A percentile compares a stretch with the other conserved stretches of the same genome.
These are phyloP conservation scores for Diceros bicornis DNA, from an alignment of 2,797 vertebrate species.

Conservation along the genomic window DNA sequence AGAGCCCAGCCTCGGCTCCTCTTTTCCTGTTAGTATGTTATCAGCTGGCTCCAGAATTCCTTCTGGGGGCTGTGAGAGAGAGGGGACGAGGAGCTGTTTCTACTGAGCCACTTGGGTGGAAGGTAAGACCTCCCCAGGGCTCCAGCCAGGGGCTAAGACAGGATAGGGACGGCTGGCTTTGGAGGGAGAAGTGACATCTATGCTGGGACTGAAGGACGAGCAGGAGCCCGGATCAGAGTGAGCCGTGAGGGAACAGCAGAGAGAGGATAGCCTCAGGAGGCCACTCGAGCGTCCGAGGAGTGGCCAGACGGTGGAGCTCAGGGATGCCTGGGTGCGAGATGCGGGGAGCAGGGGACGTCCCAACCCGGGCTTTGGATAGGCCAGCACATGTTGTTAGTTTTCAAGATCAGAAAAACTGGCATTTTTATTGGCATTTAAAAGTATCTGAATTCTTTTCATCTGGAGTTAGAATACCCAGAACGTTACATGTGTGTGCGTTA, in stretches of 20 bases:
- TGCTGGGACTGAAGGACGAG: neutral
- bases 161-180: neutral
- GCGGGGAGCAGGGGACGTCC: neutral
- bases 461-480: neutral
- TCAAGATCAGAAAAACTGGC: neutral
- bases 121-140: neutral
- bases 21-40: neutral
- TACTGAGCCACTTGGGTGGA: neutral
- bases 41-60: neutral
- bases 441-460: neutral
- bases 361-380: neutral
- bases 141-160: neutral
- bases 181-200: neutral
- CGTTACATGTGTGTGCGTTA: neutral
- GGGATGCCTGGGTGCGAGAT: neutral
- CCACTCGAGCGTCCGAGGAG: accelerated
- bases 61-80: neutral
- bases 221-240: neutral
- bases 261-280: neutral
- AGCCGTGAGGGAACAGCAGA: neutral
- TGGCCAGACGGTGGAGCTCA: neutral
- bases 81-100: neutral
- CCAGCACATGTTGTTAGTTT: neutral
- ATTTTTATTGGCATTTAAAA: neutral
- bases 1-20: neutral